Percentiles rank a stretch among this genome's conserved stretches.
phyloP scores from a whole-genome alignment of 2,113 vertebrate genomes.

The Petrocephalus zakoni region DNA sequence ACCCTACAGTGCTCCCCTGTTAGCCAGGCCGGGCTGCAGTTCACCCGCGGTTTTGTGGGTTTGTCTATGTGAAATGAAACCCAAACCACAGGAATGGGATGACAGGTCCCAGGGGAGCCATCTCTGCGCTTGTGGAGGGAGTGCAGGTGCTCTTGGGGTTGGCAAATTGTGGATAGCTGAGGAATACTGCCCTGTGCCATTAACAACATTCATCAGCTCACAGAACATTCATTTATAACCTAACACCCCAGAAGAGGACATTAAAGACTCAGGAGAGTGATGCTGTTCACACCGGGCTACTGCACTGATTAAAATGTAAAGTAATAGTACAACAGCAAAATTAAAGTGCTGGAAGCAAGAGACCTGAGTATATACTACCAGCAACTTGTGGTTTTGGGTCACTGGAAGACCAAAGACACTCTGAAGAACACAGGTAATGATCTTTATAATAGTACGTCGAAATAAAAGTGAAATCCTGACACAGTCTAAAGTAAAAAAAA shows the following conservation, averaged over 20 bases:
- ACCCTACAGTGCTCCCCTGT: not conserved
- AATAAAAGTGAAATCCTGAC: not conserved
- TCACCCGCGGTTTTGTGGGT: not conserved
- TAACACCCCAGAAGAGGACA: not conserved
- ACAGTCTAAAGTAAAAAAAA: not conserved
- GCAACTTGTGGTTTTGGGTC: not conserved
- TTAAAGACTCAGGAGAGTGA: not conserved
- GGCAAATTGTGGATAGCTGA: not conserved
- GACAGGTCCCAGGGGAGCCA: not conserved
- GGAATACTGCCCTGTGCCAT: not conserved
- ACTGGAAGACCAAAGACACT: not conserved
- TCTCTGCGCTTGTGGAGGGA: not conserved
- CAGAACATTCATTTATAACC: not conserved
- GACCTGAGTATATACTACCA: not conserved
- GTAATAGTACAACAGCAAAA: not conserved
- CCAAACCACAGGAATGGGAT: constrained; percentile 6
- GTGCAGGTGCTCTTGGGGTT: not conserved
- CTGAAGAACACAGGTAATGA: not conserved
- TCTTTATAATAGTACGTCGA: not conserved
- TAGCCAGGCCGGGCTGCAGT: not conserved
- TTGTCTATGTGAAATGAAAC: constrained; percentile 1
- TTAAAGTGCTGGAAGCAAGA: not conserved
- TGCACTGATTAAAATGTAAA: not conserved
- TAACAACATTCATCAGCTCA: not conserved
- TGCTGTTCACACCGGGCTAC: not conserved